These are phyloP conservation scores for Heteronetta atricapilla DNA, from an alignment of 2,113 vertebrate genomes.

Conservation along the genomic window DNA sequence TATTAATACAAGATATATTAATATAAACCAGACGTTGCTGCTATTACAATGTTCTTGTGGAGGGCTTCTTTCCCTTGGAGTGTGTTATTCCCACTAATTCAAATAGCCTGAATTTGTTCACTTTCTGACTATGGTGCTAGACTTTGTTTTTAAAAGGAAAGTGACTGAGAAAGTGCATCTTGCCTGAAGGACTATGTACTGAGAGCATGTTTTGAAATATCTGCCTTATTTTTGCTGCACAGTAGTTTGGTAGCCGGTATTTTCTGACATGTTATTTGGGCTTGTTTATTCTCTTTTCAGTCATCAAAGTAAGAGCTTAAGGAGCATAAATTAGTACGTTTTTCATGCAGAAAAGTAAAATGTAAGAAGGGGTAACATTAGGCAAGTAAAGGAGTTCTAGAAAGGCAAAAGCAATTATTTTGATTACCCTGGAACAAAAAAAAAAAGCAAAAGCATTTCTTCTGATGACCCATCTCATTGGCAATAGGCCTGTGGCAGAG, in stretches of 20 bases:
- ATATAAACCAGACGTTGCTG: neutral
- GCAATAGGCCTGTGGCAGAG: neutral
- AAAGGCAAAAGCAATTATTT: neutral
- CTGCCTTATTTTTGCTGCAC: neutral
- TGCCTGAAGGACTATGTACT: neutral
- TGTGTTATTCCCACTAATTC: neutral
- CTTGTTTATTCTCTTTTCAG: neutral
- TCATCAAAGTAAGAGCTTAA: neutral
- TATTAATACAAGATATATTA: neutral
- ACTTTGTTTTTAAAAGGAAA: neutral
- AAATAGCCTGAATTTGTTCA: neutral
- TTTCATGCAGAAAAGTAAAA: neutral
- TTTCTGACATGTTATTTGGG: neutral
- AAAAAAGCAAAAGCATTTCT: neutral
- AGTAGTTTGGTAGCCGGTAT: neutral
- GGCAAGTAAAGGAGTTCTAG: neutral
- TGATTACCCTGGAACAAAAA: neutral
- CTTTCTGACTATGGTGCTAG: neutral
- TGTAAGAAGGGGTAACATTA: neutral
- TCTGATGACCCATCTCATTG: neutral
- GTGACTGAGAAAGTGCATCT: neutral
- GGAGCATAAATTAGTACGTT: neutral
- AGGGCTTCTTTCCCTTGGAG: neutral
- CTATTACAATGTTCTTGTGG: neutral
- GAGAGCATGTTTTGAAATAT: neutral